Percentiles rank a stretch among this genome's conserved stretches.
These are phyloP conservation scores for Elysia crispata DNA, from an alignment of 2,888 invertebrate species.

Conservation along the genomic window DNA sequence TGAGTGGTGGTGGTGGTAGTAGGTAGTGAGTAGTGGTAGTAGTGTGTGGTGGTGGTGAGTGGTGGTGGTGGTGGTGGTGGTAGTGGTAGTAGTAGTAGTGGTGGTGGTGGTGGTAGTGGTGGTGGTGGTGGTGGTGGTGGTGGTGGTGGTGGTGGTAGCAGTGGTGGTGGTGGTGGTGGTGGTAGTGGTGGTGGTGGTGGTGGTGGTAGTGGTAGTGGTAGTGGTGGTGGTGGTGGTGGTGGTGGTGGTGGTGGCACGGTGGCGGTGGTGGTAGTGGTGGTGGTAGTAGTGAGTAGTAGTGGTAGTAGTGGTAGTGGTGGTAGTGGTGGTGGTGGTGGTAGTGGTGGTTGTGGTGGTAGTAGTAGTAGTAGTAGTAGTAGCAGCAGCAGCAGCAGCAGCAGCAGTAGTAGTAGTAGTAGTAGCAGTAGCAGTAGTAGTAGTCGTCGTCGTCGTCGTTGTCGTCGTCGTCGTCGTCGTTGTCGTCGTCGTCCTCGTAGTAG, in stretches of 20 bases:
- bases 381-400: background rate
- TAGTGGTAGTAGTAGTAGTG: background rate
- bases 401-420: no score
- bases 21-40: no score
- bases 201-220: background rate
- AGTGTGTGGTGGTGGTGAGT: no score
- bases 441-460: no score
- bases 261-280: background rate
- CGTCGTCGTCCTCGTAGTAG: no score
- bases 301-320: background rate
- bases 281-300: no score
- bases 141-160: conserved; percentile 3
- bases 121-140: conserved; percentile 1
- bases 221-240: background rate
- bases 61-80: conserved; percentile 7
- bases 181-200: background rate
- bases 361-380: background rate
- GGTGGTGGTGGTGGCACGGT: background rate
- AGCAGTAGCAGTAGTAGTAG: no score
- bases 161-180: background rate
- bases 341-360: no score
- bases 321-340: no score
- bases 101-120: background rate
- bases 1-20: no score
- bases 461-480: no score